A percentile compares a stretch with the other conserved stretches of the same genome.
Evolutionary conservation across 2,797 vertebrate genomes (phyloP).

Genomic region (Poeciliopsis turneri): DNA sequence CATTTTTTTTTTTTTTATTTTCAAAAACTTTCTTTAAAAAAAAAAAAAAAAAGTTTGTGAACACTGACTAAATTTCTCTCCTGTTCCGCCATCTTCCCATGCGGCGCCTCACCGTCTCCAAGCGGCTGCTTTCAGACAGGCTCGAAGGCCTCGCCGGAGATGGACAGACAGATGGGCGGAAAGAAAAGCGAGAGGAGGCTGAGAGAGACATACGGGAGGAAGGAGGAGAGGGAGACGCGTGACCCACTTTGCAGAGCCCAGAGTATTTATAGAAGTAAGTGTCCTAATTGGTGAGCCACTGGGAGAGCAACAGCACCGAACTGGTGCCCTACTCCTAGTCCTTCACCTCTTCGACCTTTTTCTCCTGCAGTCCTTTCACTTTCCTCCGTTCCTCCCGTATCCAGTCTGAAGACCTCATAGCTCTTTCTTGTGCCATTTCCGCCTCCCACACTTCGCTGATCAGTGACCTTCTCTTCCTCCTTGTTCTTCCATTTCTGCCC

Average conservation of each 20-base stretch:
- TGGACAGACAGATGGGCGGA: slow-evolving; percentile 62
- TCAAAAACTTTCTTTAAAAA: slow-evolving; percentile 15
- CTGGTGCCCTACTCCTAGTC: slow-evolving; percentile 68
- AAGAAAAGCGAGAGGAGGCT: slow-evolving; percentile 50
- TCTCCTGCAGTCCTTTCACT: slow-evolving; percentile 30
- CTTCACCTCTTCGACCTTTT: slow-evolving; percentile 63
- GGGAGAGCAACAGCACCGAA: slow-evolving; percentile 71
- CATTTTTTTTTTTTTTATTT: slow-evolving; percentile 1
- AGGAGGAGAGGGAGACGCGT: slow-evolving; percentile 67
- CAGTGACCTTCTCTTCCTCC: slow-evolving; percentile 4
- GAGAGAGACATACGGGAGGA: slow-evolving; percentile 59
- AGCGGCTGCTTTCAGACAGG: slow-evolving; percentile 59
- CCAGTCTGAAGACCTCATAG: slow-evolving; percentile 17
- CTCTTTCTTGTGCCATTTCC: slow-evolving; percentile 22
- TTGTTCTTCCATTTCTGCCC: slow-evolving; percentile 1
- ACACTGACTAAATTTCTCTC: slow-evolving; percentile 8
- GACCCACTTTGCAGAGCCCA: slow-evolving; percentile 72
- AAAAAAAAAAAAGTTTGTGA: neutral
- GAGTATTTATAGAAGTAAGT: slow-evolving; percentile 84
- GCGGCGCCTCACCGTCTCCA: slow-evolving; percentile 38
- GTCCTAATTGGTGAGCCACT: slow-evolving; percentile 82
- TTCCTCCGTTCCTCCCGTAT: slow-evolving; percentile 18
- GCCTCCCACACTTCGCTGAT: slow-evolving; percentile 6
- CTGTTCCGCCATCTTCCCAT: slow-evolving; percentile 15
- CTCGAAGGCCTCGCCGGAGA: slow-evolving; percentile 50